Percentiles rank a stretch among this genome's conserved stretches.
Conservation (phyloP, 2,888 invertebrate species). For the Hyposoter didymator region DNA sequence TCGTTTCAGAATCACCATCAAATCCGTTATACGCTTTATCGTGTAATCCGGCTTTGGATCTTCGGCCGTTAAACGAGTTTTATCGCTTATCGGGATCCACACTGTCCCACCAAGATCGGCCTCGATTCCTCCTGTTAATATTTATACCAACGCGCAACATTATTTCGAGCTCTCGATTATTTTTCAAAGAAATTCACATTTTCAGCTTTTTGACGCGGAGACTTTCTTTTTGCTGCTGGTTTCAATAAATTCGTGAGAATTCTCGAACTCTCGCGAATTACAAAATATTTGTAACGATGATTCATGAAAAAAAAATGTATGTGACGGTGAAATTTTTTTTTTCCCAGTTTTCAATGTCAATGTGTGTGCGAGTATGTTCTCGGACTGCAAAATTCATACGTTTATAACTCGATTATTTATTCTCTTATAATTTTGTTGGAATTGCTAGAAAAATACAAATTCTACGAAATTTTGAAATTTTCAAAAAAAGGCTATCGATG, state of each 20-base stretch:
- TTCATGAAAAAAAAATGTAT: too few species aligned
- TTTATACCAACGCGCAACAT: not conserved
- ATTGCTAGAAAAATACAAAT: not conserved
- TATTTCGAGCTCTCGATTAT: too few species aligned
- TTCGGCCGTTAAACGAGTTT: constrained; percentile 80
- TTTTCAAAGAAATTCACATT: too few species aligned
- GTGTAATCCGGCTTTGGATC: constrained; percentile 88
- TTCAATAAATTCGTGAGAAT: not conserved
- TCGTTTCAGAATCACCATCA: constrained; percentile 86
- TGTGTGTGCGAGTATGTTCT: too few species aligned
- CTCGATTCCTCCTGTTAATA: constrained; percentile 88
- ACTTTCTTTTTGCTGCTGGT: not conserved
- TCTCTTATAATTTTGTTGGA: too few species aligned
- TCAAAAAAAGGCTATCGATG: too few species aligned
- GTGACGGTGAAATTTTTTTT: too few species aligned
- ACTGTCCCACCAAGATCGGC: constrained; percentile 92
- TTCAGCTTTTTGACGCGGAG: not conserved
- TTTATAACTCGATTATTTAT: too few species aligned
- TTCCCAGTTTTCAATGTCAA: too few species aligned
- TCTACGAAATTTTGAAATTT: not conserved
- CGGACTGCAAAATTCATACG: too few species aligned
- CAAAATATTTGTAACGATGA: too few species aligned
- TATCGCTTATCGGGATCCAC: constrained; percentile 89
- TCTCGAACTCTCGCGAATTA: too few species aligned
- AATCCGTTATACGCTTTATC: constrained; percentile 88